These are phyloP conservation scores for Cyprinella venusta DNA, from an alignment of 2,797 vertebrate species.

Conservation along the genomic window DNA sequence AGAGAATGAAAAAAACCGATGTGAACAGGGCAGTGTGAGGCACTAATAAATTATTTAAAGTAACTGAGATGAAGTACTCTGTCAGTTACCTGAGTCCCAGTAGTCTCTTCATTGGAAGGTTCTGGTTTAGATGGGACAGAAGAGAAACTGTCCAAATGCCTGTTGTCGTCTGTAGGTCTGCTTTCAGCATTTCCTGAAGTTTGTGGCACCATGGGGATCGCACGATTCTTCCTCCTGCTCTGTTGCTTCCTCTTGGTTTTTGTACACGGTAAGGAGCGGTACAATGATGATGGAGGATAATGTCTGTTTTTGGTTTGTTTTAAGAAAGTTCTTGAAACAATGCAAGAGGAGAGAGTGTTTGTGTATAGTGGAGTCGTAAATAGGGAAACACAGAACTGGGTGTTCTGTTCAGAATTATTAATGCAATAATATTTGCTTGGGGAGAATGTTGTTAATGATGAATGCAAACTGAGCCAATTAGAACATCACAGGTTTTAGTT, in stretches of 20 bases:
- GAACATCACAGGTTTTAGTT: slow-evolving; percentile 13
- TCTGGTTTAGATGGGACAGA: slow-evolving; percentile 54
- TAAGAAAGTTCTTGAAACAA: background rate
- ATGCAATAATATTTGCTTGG: background rate
- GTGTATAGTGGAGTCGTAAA: background rate
- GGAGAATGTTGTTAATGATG: background rate
- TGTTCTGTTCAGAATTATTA: background rate
- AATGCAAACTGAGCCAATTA: background rate
- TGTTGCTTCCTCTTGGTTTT: slow-evolving; percentile 66
- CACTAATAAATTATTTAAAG: slow-evolving; percentile 74
- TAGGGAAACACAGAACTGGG: background rate
- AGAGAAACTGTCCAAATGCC: slow-evolving; percentile 54
- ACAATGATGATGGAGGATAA: slow-evolving; percentile 1
- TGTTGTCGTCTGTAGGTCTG: slow-evolving; percentile 57
- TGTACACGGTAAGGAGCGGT: slow-evolving; percentile 72
- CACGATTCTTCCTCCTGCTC: slow-evolving; percentile 56
- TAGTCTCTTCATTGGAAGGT: slow-evolving; percentile 52
- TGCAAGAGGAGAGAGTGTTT: background rate
- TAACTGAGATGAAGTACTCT: slow-evolving; percentile 59
- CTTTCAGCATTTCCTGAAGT: slow-evolving; percentile 55
- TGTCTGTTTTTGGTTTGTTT: slow-evolving; percentile 42
- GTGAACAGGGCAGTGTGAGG: slow-evolving; percentile 56
- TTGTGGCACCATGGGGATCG: slow-evolving; percentile 56
- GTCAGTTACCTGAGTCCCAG: slow-evolving; percentile 48
- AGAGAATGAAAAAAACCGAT: slow-evolving; percentile 46